Base-by-base conservation (phyloP, 2,797 vertebrate species). In the Spondyliosoma cantharus region DNA sequence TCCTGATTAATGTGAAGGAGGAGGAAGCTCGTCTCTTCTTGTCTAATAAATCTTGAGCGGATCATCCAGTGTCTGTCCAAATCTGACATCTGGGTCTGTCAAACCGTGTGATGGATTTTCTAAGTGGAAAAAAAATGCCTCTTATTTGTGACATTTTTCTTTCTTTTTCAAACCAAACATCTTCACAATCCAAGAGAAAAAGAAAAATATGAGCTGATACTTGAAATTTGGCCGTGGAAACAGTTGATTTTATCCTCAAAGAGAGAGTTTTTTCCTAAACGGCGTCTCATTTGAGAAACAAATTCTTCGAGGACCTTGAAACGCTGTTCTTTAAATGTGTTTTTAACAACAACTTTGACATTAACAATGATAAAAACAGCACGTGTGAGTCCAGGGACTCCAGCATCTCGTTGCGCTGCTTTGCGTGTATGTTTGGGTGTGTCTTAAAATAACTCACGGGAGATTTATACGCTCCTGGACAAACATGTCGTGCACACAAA, bases 401-500 rank as follows among this genome's bases (percentile, higher is more conserved):
- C 20, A 22, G 68, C 43, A 43, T 59, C 57, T 69, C 8, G 24
- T n/a, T 74, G 45, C 17, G 69, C 19, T 27, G 4, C 65, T 58
- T 45, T 16, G 12, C 69, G 59, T 49, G 43, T 42, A 37, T 8
- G 5, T 71, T 50, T 54, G 77, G 78, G 85, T 69, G 87, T 82
- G 84, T 82, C 78, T 79, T 78, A 71, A 14, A 77, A 81, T 77
- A 83, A 76, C 78, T 80, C 66, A 43, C 48, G 12, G 62, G 48
- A 79, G 75, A 88, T 86, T 83, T 76, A 86, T 57, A 37, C 54
- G 20, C 76, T 86, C 65, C 72, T 59, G 73, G 70, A 76, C 72
- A 83, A 90, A 84, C 78, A 87, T 74, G 72, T 63, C 4, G 25
- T 74, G 75, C 83, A 80, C 5, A 53, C 76, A 73, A 80, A 76